Evolutionary conservation across 2,113 vertebrate species (phyloP).

Genomic region (Microcebus griseorufus): DNA sequence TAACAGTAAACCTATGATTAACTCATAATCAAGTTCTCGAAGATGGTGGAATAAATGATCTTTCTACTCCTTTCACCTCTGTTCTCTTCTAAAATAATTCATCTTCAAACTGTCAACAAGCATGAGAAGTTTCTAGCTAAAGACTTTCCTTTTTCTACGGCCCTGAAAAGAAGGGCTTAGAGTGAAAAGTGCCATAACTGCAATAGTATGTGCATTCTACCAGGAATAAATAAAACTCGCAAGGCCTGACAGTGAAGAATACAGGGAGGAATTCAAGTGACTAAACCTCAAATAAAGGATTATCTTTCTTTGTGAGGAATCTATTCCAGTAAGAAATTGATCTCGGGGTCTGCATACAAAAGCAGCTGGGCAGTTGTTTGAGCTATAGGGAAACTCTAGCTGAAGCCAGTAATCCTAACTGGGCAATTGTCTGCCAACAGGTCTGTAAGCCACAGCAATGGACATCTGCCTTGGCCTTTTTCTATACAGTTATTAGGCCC

Average conservation of each 20-base stretch:
- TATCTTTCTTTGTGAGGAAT: constrained; percentile 61
- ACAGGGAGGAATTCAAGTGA: constrained; percentile 68
- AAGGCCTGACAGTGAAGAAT: constrained; percentile 65
- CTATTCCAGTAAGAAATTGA: constrained; percentile 47
- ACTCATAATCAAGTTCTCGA: constrained; percentile 47
- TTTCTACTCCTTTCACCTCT: constrained; percentile 47
- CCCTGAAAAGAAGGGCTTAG: constrained; percentile 43
- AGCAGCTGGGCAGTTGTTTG: neutral
- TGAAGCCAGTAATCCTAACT: neutral
- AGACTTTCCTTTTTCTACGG: constrained; percentile 41
- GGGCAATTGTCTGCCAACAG: neutral
- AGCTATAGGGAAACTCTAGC: neutral
- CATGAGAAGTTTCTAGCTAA: constrained; percentile 62
- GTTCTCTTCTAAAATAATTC: constrained; percentile 48
- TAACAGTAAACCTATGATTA: constrained; percentile 40
- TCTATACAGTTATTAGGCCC: neutral
- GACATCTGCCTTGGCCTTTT: neutral
- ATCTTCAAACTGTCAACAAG: constrained; percentile 57
- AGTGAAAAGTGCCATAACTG: constrained; percentile 52
- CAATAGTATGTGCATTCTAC: constrained; percentile 54
- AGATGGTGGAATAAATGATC: constrained; percentile 46
- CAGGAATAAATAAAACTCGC: constrained; percentile 70
- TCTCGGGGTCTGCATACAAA: constrained; percentile 17
- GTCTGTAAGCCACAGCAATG: neutral
- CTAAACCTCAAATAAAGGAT: constrained; percentile 67